Percentiles rank a stretch among this genome's conserved stretches.
Conservation (phyloP, 1,140 invertebrate species). For the Delia radicum region DNA sequence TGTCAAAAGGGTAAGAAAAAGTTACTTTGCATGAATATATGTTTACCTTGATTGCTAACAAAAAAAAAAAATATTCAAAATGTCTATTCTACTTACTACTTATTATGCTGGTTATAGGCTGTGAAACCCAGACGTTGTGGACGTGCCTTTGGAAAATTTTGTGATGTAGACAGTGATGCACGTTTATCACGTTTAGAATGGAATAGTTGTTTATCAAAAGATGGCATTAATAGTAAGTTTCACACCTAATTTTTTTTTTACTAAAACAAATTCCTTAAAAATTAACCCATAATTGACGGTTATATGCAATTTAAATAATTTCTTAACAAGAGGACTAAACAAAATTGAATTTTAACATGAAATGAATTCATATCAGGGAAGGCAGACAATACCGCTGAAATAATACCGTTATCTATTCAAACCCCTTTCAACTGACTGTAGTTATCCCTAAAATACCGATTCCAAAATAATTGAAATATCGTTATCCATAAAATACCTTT, state of each 20-base stretch:
- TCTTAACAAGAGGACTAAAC: too few relatives aligned
- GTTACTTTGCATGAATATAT: slow-evolving; percentile 24
- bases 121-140: slow-evolving; percentile 87
- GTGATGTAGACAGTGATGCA: slow-evolving; percentile 78
- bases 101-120: slow-evolving; percentile 56
- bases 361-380: too few relatives aligned
- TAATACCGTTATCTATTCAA: too few relatives aligned
- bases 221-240: slow-evolving; percentile 61
- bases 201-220: slow-evolving; percentile 75
- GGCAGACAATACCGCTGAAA: too few relatives aligned
- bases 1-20: slow-evolving; percentile 74
- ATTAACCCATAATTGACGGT: too few relatives aligned
- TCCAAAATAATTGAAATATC: too few relatives aligned
- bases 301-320: too few relatives aligned
- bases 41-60: not conserved
- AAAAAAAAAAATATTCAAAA: not conserved
- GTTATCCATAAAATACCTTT: too few relatives aligned
- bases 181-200: slow-evolving; percentile 78
- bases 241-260: not conserved
- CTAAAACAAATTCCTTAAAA: too few relatives aligned
- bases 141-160: slow-evolving; percentile 80
- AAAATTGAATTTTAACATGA: too few relatives aligned
- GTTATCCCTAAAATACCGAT: too few relatives aligned
- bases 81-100: not conserved
- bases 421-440: too few relatives aligned